Percentiles rank a stretch among this genome's conserved stretches.
Conservation (phyloP, 2,113 vertebrate genomes). For the Aleadryas rufinucha region DNA sequence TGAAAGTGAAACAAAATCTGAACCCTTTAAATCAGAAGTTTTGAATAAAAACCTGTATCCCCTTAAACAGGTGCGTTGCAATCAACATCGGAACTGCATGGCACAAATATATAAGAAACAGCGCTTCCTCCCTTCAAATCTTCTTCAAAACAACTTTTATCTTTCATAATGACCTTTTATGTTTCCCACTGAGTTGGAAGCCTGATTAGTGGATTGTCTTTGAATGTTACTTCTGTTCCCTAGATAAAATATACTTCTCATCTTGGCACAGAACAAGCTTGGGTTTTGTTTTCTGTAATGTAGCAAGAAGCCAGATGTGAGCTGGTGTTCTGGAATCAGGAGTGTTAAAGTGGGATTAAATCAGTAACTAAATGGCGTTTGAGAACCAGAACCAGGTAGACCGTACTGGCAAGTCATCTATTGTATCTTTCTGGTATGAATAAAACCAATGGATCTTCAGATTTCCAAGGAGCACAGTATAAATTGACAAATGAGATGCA, state of each 20-base stretch:
- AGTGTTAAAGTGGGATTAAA: not conserved
- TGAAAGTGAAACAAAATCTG: not conserved
- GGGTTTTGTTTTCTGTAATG: not conserved
- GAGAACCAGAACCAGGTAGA: not conserved
- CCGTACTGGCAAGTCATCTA: not conserved
- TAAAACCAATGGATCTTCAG: slow-evolving; percentile 20
- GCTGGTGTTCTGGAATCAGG: not conserved
- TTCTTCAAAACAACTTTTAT: not conserved
- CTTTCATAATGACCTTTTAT: not conserved
- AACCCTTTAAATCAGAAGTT: not conserved
- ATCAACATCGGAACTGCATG: not conserved
- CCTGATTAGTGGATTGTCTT: not conserved
- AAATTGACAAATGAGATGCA: not conserved
- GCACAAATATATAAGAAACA: not conserved
- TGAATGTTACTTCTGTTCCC: not conserved
- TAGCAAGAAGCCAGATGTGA: not conserved
- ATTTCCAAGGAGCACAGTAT: slow-evolving; percentile 30
- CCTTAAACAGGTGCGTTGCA: not conserved
- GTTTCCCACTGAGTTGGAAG: not conserved
- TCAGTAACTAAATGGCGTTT: not conserved
- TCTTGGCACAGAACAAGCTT: not conserved
- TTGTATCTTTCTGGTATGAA: slow-evolving; percentile 10
- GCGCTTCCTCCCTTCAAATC: not conserved
- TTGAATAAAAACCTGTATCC: not conserved
- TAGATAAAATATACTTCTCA: not conserved